Evolutionary conservation across 1,140 invertebrate species (phyloP).

Genomic region (Dolichoris vasculosae): DNA sequence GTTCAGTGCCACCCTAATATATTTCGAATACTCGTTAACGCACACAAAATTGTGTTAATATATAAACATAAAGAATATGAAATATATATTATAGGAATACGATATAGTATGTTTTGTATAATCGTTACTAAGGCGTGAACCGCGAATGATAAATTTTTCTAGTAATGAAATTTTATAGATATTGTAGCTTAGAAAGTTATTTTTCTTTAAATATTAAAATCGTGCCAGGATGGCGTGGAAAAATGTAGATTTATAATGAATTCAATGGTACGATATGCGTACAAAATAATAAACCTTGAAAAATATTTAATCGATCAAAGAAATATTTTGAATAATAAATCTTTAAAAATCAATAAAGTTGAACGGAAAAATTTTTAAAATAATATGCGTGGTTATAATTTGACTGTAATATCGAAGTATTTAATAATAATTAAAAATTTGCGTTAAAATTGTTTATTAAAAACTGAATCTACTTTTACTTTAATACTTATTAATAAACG

Average conservation of each 20-base stretch:
- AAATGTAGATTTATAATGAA: not conserved
- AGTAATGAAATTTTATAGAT: not conserved
- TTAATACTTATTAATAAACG: not conserved
- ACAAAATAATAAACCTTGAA: not conserved
- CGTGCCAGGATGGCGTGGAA: not conserved
- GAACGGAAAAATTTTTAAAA: too few species aligned
- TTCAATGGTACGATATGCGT: not conserved
- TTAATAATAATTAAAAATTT: not conserved
- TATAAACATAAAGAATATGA: conserved; percentile 30
- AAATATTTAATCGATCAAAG: not conserved
- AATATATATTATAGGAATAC: conserved; percentile 29
- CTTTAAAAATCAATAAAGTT: too few species aligned
- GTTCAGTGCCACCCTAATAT: conserved; percentile 10
- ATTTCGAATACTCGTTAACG: not conserved
- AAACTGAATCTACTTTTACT: not conserved
- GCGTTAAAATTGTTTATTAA: not conserved
- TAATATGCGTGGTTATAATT: too few species aligned
- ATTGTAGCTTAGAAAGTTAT: not conserved
- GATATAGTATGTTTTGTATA: conserved; percentile 50
- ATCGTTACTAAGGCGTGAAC: conserved; percentile 8
- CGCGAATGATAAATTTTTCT: conserved; percentile 27
- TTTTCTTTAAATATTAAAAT: not conserved
- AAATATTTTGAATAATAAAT: not conserved
- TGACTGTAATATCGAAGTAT: too few species aligned
- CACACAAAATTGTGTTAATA: not conserved